Percentiles rank a stretch among this genome's conserved stretches.
These are phyloP conservation scores for Phasianus colchicus DNA, from an alignment of 2,113 vertebrate genomes.

Conservation along the genomic window DNA sequence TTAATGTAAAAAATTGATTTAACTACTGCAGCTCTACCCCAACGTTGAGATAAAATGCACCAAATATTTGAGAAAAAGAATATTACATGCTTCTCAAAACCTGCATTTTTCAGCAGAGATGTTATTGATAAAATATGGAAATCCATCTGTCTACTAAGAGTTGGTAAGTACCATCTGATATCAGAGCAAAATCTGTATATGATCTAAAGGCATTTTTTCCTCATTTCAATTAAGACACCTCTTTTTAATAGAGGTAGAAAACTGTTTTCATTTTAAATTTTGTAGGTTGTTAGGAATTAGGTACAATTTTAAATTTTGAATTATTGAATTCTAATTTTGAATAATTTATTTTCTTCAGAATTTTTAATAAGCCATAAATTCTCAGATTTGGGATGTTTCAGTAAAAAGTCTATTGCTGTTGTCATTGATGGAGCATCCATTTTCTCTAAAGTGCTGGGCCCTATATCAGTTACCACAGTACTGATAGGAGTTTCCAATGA, in stretches of 20 bases:
- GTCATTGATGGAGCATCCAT: background rate
- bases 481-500: background rate
- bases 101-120: background rate
- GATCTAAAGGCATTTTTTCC: background rate
- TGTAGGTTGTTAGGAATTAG: background rate
- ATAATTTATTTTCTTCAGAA: background rate
- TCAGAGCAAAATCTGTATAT: background rate
- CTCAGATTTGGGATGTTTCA: background rate
- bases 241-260: background rate
- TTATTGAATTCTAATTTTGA: background rate
- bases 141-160: background rate
- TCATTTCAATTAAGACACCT: background rate
- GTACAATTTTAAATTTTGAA: too few species aligned
- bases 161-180: background rate
- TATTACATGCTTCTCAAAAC: background rate
- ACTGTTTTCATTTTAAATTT: background rate
- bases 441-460: fast-evolving
- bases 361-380: background rate
- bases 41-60: background rate
- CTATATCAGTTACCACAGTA: fast-evolving
- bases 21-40: background rate
- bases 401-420: background rate
- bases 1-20: background rate
- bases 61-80: background rate
- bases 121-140: too few species aligned